phyloP scores from a whole-genome alignment of 2,888 invertebrate species.

The Mayetiola destructor region DNA sequence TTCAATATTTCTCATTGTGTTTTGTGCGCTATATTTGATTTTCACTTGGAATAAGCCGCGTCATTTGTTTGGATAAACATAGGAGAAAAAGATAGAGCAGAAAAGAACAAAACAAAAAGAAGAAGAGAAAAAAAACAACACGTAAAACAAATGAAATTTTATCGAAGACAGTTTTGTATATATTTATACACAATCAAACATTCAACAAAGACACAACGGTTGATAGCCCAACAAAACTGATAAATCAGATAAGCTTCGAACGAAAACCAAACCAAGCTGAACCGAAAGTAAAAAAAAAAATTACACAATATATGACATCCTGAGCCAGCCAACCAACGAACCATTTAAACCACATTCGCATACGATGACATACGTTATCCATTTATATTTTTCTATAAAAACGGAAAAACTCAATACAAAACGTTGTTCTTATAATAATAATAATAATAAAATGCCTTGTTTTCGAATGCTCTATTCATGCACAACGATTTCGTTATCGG shows the following conservation, averaged over 20 bases:
- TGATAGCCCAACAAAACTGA: constrained; percentile 12
- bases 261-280: constrained; percentile 4
- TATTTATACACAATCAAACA: neutral
- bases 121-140: neutral
- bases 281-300: no score
- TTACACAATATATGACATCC: no score
- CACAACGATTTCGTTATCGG: constrained; percentile 7
- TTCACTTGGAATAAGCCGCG: neutral
- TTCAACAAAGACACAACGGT: neutral
- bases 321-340: no score
- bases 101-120: neutral
- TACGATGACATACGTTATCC: constrained; percentile 2
- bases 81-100: neutral
- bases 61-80: constrained; percentile 8
- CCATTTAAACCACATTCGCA: constrained; percentile 10
- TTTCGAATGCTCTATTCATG: no score
- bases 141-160: neutral
- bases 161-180: no score
- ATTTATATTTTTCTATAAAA: neutral
- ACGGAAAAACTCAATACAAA: neutral
- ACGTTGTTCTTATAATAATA: neutral
- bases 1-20: neutral
- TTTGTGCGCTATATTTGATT: neutral
- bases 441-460: no score
- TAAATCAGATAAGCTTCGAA: constrained; percentile 7